phyloP scores from a whole-genome alignment of 2,797 vertebrate species.

The Nannoperca obscura region DNA sequence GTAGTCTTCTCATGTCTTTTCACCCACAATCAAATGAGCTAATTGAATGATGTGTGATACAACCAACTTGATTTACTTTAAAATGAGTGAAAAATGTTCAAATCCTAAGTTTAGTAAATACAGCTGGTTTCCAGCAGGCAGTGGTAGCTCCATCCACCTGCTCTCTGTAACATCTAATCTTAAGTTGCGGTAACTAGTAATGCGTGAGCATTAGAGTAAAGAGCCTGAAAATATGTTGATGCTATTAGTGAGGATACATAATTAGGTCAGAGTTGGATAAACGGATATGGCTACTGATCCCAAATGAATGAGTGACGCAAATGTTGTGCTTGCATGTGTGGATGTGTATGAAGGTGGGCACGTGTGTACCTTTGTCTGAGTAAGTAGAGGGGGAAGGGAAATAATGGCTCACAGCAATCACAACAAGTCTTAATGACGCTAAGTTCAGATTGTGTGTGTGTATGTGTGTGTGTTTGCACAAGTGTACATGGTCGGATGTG shows the following conservation, averaged over 20 bases:
- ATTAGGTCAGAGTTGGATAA: conserved; percentile 74
- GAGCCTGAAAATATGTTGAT: conserved; percentile 80
- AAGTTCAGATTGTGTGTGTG: conserved; percentile 9
- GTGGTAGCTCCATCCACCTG: conserved; percentile 17
- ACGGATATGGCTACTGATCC: conserved; percentile 67
- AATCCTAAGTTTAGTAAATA: conserved; percentile 3
- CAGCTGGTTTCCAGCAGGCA: conserved; percentile 21
- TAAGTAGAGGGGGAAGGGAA: background rate
- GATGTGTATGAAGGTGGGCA: conserved; percentile 7
- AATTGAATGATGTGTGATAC: background rate
- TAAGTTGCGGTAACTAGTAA: conserved; percentile 47
- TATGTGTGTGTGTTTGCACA: background rate
- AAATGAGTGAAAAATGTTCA: background rate
- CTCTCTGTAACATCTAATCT: conserved; percentile 54
- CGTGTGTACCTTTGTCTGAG: conserved; percentile 18
- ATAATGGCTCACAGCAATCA: conserved; percentile 8
- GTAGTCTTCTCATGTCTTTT: background rate
- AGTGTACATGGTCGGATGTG: background rate
- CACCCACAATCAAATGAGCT: background rate
- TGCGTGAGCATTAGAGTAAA: conserved; percentile 61
- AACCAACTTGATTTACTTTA: background rate
- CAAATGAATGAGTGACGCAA: conserved; percentile 64
- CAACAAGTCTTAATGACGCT: conserved; percentile 10
- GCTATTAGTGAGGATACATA: conserved; percentile 72
- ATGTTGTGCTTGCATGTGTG: conserved; percentile 34